phyloP scores from a whole-genome alignment of 2,888 invertebrate genomes.

The Isoperla grammatica region DNA sequence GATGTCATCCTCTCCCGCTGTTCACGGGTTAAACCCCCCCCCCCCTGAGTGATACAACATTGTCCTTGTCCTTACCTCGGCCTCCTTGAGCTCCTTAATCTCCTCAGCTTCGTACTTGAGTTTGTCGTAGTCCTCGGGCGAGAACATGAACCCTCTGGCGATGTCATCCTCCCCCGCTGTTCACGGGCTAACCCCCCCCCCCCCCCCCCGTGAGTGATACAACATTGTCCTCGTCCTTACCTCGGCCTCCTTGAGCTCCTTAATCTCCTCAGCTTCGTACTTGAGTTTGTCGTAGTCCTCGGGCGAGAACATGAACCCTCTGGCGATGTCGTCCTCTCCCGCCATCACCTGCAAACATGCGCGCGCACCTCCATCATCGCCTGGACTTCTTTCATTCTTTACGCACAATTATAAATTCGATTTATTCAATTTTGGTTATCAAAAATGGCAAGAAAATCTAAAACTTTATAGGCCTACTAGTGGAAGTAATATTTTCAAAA shows the following conservation, averaged over 20 bases:
- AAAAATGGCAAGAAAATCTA: too few relatives aligned
- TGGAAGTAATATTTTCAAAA: too few relatives aligned
- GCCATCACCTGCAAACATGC: conserved; percentile 41
- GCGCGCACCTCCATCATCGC: conserved; percentile 25
- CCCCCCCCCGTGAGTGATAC: too few relatives aligned
- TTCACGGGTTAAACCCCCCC: too few relatives aligned
- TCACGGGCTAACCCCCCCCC: too few relatives aligned
- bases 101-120: conserved; percentile 58
- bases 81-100: conserved; percentile 52
- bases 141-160: conserved; percentile 51
- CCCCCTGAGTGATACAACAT: too few relatives aligned
- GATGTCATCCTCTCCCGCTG: conserved; percentile 45
- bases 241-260: conserved; percentile 52
- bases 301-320: conserved; percentile 53
- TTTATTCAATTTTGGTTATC: too few relatives aligned
- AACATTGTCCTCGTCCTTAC: too few relatives aligned
- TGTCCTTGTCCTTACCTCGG: conserved; percentile 58
- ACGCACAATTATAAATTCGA: too few relatives aligned
- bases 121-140: conserved; percentile 53
- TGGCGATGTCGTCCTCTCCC: conserved; percentile 45
- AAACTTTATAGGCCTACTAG: too few relatives aligned
- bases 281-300: conserved; percentile 55
- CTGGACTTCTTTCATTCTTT: too few relatives aligned
- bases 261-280: conserved; percentile 58
- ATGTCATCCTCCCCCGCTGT: conserved; percentile 45